phyloP scores from a whole-genome alignment of 2,797 vertebrate genomes.

The Mormyrops boulengeri region DNA sequence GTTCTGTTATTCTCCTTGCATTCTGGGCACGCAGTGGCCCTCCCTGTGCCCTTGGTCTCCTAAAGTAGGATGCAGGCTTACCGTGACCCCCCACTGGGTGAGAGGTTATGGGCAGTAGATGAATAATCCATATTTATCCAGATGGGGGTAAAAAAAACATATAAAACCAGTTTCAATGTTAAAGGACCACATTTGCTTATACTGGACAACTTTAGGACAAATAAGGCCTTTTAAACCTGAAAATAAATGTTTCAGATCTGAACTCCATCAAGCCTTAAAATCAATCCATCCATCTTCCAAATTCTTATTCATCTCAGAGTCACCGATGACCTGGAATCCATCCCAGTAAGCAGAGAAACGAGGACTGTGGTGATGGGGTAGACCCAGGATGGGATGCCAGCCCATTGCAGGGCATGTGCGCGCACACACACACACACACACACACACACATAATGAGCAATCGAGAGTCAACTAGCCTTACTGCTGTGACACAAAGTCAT shows the following conservation, averaged over 20 bases:
- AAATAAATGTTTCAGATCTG: background rate
- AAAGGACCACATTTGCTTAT: background rate
- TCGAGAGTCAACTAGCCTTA: background rate
- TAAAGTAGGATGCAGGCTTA: background rate
- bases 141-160: background rate
- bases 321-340: background rate
- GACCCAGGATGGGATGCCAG: background rate
- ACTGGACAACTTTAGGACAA: background rate
- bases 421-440: background rate
- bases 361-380: background rate
- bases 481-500: background rate
- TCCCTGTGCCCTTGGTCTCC: background rate
- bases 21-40: background rate
- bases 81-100: background rate
- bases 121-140: background rate
- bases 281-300: background rate
- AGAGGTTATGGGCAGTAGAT: background rate
- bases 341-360: background rate
- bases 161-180: background rate
- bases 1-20: background rate
- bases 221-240: background rate
- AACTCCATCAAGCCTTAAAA: background rate
- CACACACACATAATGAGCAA: background rate
- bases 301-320: background rate
- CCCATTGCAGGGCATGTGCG: background rate